Conservation (phyloP, 2,888 invertebrate genomes). For the Cerceris rybyensis region DNA sequence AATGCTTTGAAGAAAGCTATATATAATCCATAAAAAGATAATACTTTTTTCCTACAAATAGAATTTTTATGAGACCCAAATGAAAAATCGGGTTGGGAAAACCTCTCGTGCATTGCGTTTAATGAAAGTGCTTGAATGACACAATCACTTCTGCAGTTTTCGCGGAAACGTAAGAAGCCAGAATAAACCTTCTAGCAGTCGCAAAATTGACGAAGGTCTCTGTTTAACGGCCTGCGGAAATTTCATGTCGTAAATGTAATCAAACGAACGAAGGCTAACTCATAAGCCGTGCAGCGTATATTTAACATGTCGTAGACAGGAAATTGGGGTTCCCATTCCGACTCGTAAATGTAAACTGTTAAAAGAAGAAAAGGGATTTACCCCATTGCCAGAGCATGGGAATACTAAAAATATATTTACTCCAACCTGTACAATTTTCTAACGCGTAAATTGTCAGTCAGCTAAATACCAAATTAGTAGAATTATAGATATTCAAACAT, state of each 20-base stretch:
- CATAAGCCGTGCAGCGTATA: slow-evolving; percentile 47
- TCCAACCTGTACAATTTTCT: neutral
- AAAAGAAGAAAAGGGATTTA: neutral
- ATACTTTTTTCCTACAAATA: too few species aligned
- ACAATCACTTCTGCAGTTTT: neutral
- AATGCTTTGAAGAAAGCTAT: too few species aligned
- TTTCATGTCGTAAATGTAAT: slow-evolving; percentile 44
- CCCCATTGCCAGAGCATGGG: neutral
- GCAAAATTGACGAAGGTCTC: neutral
- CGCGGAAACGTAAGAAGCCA: neutral
- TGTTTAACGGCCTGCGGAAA: slow-evolving; percentile 32
- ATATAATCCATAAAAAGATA: too few species aligned
- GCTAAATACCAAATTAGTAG: too few species aligned
- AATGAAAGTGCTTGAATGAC: neutral
- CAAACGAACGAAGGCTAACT: slow-evolving; percentile 33
- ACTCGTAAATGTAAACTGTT: slow-evolving; percentile 1
- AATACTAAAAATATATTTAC: neutral
- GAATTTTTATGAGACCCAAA: too few species aligned
- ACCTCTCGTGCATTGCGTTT: too few species aligned
- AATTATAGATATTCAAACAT: too few species aligned
- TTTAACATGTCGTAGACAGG: slow-evolving; percentile 32
- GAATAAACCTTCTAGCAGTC: neutral
- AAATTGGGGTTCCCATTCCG: slow-evolving; percentile 5
- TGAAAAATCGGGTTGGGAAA: too few species aligned
- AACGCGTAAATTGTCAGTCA: too few species aligned